phyloP scores from a whole-genome alignment of 2,888 invertebrate genomes.

The Drosophila pseudotakahashii region DNA sequence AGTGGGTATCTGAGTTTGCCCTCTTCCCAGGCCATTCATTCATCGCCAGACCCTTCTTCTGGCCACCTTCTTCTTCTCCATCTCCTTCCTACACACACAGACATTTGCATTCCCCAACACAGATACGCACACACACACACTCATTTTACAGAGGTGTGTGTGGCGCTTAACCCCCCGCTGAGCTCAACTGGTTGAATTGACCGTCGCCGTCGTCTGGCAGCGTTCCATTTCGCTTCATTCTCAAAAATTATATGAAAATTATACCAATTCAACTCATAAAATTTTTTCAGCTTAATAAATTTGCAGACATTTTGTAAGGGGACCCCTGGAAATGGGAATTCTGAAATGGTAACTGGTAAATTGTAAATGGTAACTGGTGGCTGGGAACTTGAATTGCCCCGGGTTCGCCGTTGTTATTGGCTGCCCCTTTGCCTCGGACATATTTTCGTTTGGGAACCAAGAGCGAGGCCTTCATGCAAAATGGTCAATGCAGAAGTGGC shows the following conservation, averaged over 20 bases:
- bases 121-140: slow-evolving; percentile 23
- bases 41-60: slow-evolving; percentile 27
- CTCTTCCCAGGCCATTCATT: slow-evolving; percentile 40
- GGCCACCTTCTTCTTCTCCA: slow-evolving; percentile 2
- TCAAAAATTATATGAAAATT: slow-evolving; percentile 82
- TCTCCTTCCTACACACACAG: slow-evolving; percentile 43
- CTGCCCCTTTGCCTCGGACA: slow-evolving; percentile 1
- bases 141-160: slow-evolving; percentile 46
- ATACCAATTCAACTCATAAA: slow-evolving; percentile 82
- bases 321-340: slow-evolving; percentile 2
- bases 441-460: slow-evolving; percentile 12
- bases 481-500: slow-evolving; percentile 24
- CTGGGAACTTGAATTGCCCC: slow-evolving; percentile 5
- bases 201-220: slow-evolving; percentile 39
- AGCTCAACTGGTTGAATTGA: slow-evolving; percentile 18
- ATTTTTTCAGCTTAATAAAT: slow-evolving; percentile 81
- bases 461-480: slow-evolving; percentile 34
- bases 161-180: slow-evolving; percentile 60
- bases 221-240: slow-evolving; percentile 72
- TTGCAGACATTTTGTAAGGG: slow-evolving; percentile 75
- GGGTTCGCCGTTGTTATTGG: slow-evolving; percentile 28
- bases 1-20: slow-evolving; percentile 13
- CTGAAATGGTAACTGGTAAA: neutral
- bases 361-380: neutral
- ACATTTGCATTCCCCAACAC: slow-evolving; percentile 70